Evolutionary conservation across 2,113 vertebrate species (phyloP), one percentile per base, ranked within the genome.

Genomic region (Labrus mixtus): DNA sequence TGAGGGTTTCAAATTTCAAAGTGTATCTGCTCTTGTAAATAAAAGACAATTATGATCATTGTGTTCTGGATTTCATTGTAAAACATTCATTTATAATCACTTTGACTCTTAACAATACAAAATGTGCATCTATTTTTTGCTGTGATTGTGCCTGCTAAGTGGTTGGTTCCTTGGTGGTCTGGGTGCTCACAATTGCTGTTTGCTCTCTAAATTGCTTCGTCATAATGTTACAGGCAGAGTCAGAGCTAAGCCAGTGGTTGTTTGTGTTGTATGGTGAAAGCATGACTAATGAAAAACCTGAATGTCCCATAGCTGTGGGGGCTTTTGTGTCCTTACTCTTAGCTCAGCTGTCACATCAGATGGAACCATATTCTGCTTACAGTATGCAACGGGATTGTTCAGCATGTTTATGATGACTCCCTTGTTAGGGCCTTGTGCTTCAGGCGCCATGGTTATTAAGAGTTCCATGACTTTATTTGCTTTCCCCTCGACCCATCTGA

Each of bases 281-380:
- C 46, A 56, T 73, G 50, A 64, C 85, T 76, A 57, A 82, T 72
- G 58, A 81, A 78, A 33, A 67, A 48, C 41, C 56, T 54, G 62
- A 4, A 51, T 41, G 37, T 78, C 66, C 60, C 46, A 33, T 36
- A n/a, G 64, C 46, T 56, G 20, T 13, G 51, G 55, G 51, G 60
- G 19, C 16, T 51, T 10, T 13, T 36, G 63, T 12, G 39, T 67
- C 41, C 69, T 25, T n/a, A 61, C 33, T 73, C 53, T 5, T 17
- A 13, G 64, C 80, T 43, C 16, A 13, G 70, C 69, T 68, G 84
- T 80, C 79, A 78, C 58, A 69, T 46, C 69, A 58, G 60, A 73
- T 76, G 64, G 41, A 53, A 53, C 25, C 20, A 46, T 58, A 57
- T 62, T 76, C 58, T 66, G 63, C 63, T 58, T 37, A 37, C 63